Evolutionary conservation across 2,113 vertebrate genomes (phyloP).

Genomic region (Seriola quinqueradiata): DNA sequence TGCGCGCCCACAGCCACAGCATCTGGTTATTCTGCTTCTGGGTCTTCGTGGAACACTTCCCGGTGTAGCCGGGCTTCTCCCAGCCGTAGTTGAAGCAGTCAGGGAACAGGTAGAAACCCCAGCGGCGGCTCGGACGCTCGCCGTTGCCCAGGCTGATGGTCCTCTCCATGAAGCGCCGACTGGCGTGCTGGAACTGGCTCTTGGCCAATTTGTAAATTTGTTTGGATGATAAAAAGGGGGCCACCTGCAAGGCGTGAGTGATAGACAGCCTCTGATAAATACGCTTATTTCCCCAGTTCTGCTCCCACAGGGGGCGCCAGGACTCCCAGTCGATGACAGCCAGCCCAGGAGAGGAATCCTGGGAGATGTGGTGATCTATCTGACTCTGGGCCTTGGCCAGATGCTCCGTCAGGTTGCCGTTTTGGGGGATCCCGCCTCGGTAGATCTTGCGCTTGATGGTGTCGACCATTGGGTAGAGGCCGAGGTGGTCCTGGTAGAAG

Average conservation of each 20-base stretch:
- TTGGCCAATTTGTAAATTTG: constrained; percentile 61
- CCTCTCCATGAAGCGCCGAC: constrained; percentile 76
- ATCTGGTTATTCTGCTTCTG: constrained; percentile 89
- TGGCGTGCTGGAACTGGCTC: constrained; percentile 73
- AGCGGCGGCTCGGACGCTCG: constrained; percentile 87
- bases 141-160: constrained; percentile 73
- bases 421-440: constrained; percentile 89
- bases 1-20: constrained; percentile 92
- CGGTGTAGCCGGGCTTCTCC: constrained; percentile 86
- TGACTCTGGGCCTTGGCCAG: constrained; percentile 83
- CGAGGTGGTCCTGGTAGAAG: constrained; percentile 91
- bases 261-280: constrained; percentile 85
- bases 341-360: constrained; percentile 83
- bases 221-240: constrained; percentile 49
- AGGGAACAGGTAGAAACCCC: constrained; percentile 96
- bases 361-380: constrained; percentile 83
- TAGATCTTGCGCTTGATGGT: constrained; percentile 32
- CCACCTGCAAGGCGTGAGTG: constrained; percentile 40
- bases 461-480: constrained; percentile 89
- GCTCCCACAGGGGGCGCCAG: constrained; percentile 91
- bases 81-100: constrained; percentile 95
- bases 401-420: constrained; percentile 79
- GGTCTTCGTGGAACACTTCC: constrained; percentile 87
- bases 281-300: constrained; percentile 88
- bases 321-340: constrained; percentile 95